Conservation (phyloP, 2,797 vertebrate species). For the Sebastes iracundus region DNA sequence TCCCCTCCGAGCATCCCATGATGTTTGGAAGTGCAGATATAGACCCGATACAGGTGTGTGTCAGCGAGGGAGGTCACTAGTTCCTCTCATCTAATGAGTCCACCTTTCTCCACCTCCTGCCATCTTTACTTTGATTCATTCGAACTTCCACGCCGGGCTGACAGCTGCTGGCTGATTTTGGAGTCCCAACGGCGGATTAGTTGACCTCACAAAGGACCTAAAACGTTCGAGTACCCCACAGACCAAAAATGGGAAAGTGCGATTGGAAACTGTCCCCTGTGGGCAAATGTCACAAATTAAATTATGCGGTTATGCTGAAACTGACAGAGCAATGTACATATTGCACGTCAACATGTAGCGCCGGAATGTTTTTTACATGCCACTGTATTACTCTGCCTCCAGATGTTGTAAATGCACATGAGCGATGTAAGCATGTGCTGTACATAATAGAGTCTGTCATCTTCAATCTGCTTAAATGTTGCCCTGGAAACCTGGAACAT, state of each 20-base stretch:
- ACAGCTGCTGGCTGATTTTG: neutral
- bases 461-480: neutral
- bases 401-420: neutral
- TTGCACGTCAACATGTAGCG: neutral
- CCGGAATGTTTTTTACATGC: neutral
- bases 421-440: neutral
- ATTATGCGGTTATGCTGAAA: neutral
- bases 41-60: constrained; percentile 6
- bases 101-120: neutral
- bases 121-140: constrained; percentile 37
- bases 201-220: neutral
- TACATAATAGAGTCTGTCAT: neutral
- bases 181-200: neutral
- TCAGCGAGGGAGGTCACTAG: constrained; percentile 20
- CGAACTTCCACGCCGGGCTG: neutral
- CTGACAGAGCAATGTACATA: constrained; percentile 9
- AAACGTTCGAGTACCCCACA: neutral
- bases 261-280: neutral
- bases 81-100: constrained; percentile 19
- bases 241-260: neutral
- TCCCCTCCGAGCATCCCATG: constrained; percentile 13
- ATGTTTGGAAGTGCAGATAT: constrained; percentile 21
- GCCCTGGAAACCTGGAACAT: neutral
- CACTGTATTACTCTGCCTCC: neutral
- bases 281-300: constrained; percentile 2